A percentile compares a stretch with the other conserved stretches of the same genome.
phyloP scores from a whole-genome alignment of 2,888 invertebrate genomes.

The Eupithecia exiguata region DNA sequence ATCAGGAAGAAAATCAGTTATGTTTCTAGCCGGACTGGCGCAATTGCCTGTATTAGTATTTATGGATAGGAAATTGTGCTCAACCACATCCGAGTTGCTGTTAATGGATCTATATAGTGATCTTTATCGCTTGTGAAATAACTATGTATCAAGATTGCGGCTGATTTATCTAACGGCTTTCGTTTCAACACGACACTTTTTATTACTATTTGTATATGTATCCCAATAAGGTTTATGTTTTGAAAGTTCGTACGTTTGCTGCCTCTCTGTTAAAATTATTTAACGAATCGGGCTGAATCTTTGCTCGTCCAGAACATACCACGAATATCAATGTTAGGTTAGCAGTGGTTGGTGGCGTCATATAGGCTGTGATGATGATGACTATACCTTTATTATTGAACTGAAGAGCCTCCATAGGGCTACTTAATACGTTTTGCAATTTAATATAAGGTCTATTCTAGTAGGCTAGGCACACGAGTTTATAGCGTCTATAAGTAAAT shows the following conservation, averaged over 20 bases:
- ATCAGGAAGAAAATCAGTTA: constrained; percentile 25
- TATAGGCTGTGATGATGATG: neutral
- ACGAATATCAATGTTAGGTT: neutral
- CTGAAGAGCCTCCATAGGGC: neutral
- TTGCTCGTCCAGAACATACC: neutral
- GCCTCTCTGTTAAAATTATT: neutral
- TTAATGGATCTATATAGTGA: constrained; percentile 26
- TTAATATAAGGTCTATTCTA: neutral
- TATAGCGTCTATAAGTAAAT: neutral
- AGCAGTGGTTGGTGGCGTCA: neutral
- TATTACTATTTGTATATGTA: too few relatives aligned
- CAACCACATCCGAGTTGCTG: constrained; percentile 25
- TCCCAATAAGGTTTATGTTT: too few relatives aligned
- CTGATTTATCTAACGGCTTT: neutral
- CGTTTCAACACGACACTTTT: constrained; percentile 1
- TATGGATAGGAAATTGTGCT: constrained; percentile 26
- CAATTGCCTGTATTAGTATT: constrained; percentile 21
- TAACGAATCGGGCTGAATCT: neutral
- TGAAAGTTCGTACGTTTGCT: neutral
- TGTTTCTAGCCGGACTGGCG: constrained; percentile 11
- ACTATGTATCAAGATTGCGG: constrained; percentile 1
- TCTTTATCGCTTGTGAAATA: constrained; percentile 24
- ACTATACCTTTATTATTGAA: neutral
- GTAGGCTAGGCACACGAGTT: neutral
- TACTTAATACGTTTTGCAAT: neutral